Conservation (phyloP, 2,888 invertebrate species). For the Prosapia bicincta region DNA sequence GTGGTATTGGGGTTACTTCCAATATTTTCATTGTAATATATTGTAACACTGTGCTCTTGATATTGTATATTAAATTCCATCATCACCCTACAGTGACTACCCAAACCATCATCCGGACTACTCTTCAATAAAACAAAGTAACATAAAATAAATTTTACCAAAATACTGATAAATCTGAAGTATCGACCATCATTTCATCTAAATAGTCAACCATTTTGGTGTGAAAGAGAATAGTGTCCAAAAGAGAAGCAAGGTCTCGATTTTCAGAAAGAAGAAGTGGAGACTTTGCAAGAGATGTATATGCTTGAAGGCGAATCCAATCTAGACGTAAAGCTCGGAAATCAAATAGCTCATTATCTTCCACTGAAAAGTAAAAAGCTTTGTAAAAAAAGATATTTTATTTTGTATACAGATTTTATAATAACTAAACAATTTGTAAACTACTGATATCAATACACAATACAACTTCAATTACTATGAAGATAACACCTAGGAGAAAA, state of each 20-base stretch:
- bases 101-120: background rate
- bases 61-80: too few species aligned
- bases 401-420: too few species aligned
- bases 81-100: too few species aligned
- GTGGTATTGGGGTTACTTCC: too few species aligned
- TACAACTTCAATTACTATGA: too few species aligned
- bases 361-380: slow-evolving; percentile 60
- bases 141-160: slow-evolving; percentile 54
- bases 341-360: slow-evolving; percentile 93
- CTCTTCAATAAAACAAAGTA: too few species aligned
- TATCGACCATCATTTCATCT: slow-evolving; percentile 94
- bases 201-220: slow-evolving; percentile 97
- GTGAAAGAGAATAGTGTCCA: slow-evolving; percentile 96
- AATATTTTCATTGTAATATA: too few species aligned
- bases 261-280: slow-evolving; percentile 76
- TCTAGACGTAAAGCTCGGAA: slow-evolving; percentile 93
- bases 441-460: too few species aligned
- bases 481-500: too few species aligned
- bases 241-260: slow-evolving; percentile 79
- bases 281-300: slow-evolving; percentile 81
- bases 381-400: too few species aligned
- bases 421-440: too few species aligned
- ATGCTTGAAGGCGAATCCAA: slow-evolving; percentile 96
- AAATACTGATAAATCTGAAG: slow-evolving; percentile 95
- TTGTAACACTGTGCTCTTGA: too few species aligned